These are phyloP conservation scores for Pterostichus madidus DNA, from an alignment of 2,888 invertebrate species.

Conservation along the genomic window DNA sequence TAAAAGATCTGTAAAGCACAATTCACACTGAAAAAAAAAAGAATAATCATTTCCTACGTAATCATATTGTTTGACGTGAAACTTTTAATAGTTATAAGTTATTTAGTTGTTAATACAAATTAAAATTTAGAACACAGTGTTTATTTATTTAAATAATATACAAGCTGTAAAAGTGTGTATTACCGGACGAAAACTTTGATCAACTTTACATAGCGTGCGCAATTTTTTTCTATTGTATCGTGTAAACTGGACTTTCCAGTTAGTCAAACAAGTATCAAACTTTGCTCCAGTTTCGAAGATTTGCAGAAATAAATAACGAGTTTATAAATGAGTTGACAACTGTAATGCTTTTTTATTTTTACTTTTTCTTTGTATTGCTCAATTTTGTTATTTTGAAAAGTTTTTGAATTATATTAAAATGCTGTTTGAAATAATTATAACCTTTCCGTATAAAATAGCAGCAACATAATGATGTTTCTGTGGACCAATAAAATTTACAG, in stretches of 20 bases:
- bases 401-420: background rate
- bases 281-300: conserved; percentile 63
- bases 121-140: background rate
- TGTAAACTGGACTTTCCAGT: conserved; percentile 63
- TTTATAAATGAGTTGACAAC: conserved; percentile 48
- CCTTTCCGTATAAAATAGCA: conserved; percentile 42
- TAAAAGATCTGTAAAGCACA: conserved; percentile 61
- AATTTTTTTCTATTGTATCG: conserved; percentile 51
- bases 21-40: conserved; percentile 23
- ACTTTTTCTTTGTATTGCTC: conserved; percentile 18
- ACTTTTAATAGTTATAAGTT: background rate
- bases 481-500: conserved; percentile 55
- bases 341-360: conserved; percentile 10
- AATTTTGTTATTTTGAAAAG: conserved; percentile 4
- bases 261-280: conserved; percentile 66
- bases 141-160: background rate
- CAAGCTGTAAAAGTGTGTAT: background rate
- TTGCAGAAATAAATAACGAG: conserved; percentile 55
- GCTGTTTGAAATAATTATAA: conserved; percentile 40
- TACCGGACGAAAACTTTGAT: background rate
- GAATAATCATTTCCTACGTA: conserved; percentile 9
- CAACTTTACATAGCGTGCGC: conserved; percentile 48
- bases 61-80: conserved; percentile 10
- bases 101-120: background rate
- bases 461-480: conserved; percentile 48